Conservation (phyloP, 2,888 invertebrate genomes). For the Agonopterix alstromeriana region DNA sequence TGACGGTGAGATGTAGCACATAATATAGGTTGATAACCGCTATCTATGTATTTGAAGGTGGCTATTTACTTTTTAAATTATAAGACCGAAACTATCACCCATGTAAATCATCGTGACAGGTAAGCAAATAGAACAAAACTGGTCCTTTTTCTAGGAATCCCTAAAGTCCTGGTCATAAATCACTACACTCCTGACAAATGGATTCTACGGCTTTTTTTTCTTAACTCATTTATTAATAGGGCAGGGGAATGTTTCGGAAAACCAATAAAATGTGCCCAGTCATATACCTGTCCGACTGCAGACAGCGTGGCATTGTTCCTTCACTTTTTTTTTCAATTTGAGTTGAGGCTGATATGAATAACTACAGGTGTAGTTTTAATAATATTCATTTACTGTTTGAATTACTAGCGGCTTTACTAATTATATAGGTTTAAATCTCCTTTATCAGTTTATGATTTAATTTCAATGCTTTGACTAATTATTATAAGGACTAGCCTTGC, state of each 20-base stretch:
- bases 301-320: conserved; percentile 74
- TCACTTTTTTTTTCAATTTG: conserved; percentile 36
- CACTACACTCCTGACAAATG: conserved; percentile 72
- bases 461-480: too few species aligned
- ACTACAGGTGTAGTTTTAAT: conserved; percentile 12
- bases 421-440: too few species aligned
- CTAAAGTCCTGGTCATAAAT: conserved; percentile 69
- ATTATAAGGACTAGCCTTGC: too few species aligned
- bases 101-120: conserved; percentile 73
- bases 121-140: conserved; percentile 75
- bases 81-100: conserved; percentile 28
- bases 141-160: conserved; percentile 67
- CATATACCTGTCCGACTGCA: conserved; percentile 73
- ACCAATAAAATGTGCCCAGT: conserved; percentile 76
- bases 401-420: background rate
- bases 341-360: conserved; percentile 24
- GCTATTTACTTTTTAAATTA: conserved; percentile 4
- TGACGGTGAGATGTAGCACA: too few species aligned
- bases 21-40: too few species aligned
- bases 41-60: too few species aligned
- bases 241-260: conserved; percentile 73
- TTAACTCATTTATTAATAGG: conserved; percentile 76
- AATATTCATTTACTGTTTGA: background rate
- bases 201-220: conserved; percentile 71
- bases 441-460: too few species aligned